phyloP scores from a whole-genome alignment of 1,140 invertebrate species.

The Psilanteris sp. region DNA sequence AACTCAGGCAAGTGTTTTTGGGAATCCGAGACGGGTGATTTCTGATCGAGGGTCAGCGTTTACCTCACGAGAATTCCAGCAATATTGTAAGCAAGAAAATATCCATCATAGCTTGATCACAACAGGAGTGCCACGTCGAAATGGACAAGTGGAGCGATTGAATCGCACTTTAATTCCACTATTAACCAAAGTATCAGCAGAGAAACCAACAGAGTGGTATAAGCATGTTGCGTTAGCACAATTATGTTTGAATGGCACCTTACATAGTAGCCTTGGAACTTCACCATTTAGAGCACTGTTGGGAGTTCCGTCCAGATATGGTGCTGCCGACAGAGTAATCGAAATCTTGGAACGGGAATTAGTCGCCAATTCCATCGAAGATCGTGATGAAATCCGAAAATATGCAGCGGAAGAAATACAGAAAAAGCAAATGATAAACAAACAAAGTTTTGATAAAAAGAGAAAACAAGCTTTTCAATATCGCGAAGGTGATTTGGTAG shows the following conservation, averaged over 20 bases:
- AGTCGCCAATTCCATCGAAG: too few relatives aligned
- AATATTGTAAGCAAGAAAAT: neutral
- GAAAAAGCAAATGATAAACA: too few relatives aligned
- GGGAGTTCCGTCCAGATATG: too few relatives aligned
- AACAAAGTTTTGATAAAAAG: too few relatives aligned
- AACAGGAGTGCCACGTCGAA: conserved; percentile 1
- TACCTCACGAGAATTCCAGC: neutral
- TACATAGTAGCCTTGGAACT: conserved; percentile 1
- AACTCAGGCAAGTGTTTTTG: conserved; percentile 1
- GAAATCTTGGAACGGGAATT: too few relatives aligned
- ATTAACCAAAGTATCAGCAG: neutral
- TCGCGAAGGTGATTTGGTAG: too few relatives aligned
- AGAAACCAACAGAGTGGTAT: neutral
- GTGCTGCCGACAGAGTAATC: too few relatives aligned
- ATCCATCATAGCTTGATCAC: neutral
- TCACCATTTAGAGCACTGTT: too few relatives aligned
- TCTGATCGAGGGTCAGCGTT: conserved; percentile 5
- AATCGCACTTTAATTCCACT: conserved; percentile 10
- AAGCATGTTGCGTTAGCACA: neutral
- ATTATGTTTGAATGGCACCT: neutral
- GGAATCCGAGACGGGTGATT: neutral
- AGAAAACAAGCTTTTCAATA: too few relatives aligned
- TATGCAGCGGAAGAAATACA: too few relatives aligned
- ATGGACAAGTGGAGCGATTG: neutral
- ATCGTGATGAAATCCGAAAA: too few relatives aligned